phyloP scores from a whole-genome alignment of 2,888 invertebrate genomes.

The Tigriopus californicus region DNA sequence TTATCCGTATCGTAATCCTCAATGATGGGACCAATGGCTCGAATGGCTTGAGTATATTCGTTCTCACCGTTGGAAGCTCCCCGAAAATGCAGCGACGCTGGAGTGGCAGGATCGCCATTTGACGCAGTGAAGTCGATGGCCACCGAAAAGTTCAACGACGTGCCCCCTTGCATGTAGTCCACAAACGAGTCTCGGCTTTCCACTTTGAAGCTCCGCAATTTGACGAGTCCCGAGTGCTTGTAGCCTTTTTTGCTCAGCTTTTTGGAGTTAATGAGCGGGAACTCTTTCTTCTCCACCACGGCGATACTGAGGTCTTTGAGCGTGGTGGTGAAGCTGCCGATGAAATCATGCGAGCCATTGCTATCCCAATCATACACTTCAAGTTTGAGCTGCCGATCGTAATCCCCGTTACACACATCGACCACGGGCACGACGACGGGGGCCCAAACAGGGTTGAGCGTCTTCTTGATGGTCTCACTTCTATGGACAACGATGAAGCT shows the following conservation, averaged over 20 bases:
- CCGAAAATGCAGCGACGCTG: constrained; percentile 30
- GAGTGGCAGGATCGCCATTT: constrained; percentile 24
- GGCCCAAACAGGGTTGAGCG: constrained; percentile 33
- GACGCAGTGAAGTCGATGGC: constrained; percentile 27
- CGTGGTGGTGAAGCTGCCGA: constrained; percentile 30
- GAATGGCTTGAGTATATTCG: constrained; percentile 30
- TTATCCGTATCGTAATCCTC: constrained; percentile 26
- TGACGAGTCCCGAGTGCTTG: constrained; percentile 34
- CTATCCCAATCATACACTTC: constrained; percentile 34
- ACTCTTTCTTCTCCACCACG: constrained; percentile 22
- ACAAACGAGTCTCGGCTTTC: constrained; percentile 26
- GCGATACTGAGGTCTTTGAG: constrained; percentile 25
- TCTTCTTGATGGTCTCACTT: constrained; percentile 35
- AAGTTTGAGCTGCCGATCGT: constrained; percentile 30
- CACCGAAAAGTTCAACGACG: constrained; percentile 26
- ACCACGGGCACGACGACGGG: constrained; percentile 25
- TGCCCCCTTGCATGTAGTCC: constrained; percentile 34
- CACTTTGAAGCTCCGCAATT: constrained; percentile 21
- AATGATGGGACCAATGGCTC: constrained; percentile 30
- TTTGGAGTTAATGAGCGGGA: constrained; percentile 29
- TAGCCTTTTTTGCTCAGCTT: constrained; percentile 33
- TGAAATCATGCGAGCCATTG: constrained; percentile 31
- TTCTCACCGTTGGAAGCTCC: constrained; percentile 22
- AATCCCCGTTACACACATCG: constrained; percentile 31
- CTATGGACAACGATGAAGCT: constrained; percentile 33